Evolutionary conservation across 1,140 invertebrate species (phyloP), one percentile per base, ranked within the genome.

Genomic region (Pseudobourletiella spinata): DNA sequence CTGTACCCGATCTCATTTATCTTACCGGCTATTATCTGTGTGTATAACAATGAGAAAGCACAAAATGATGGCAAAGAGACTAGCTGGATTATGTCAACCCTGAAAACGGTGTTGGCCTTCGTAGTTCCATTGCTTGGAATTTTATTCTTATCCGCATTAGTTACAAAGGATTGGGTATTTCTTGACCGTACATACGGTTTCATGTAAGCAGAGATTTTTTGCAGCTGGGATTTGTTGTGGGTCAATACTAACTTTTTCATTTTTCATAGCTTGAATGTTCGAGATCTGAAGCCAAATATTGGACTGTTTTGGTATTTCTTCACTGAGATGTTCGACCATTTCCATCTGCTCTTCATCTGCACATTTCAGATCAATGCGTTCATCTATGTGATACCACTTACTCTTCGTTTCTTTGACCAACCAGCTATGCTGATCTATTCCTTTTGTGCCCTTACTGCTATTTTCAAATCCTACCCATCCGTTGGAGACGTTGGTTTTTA

Each of bases 241-340:
- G 24, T 52, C 2, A 52, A 25, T 51, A 20, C 51, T 70, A 61
- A 67, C 67, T 60, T 61, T 66, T 63, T 67, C 68, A 68, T 70
- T 65, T 59, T 63, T 79, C 79, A 61, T 76, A 87, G 85, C 73
- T 80, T 90, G 57, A 83, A 82, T 48, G 91, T 96, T 22, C 89
- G 91, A 24, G 95, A 99, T 78, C 78, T 98, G 48, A 88, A 91
- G 67, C 96, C 96, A 24, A 99, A 98, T 73, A 90, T 97, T 71
- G 96, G 96, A 2, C 77, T 99, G 0, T 99, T 97, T 75, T 99
- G 96, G 96, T 99, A 99, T 74, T 99, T 99, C 75, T 99, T 99
- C 73, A 97, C 93, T 0, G 95, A 99, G 80, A 96, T 48, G 57
- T 57, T 39, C 81, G 95, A 99, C 71, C 95, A 99, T 76, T 99